Percentiles rank a stretch among this genome's conserved stretches.
Conservation (phyloP, 1,140 invertebrate species). For the Stratiolaelaps scimitus region DNA sequence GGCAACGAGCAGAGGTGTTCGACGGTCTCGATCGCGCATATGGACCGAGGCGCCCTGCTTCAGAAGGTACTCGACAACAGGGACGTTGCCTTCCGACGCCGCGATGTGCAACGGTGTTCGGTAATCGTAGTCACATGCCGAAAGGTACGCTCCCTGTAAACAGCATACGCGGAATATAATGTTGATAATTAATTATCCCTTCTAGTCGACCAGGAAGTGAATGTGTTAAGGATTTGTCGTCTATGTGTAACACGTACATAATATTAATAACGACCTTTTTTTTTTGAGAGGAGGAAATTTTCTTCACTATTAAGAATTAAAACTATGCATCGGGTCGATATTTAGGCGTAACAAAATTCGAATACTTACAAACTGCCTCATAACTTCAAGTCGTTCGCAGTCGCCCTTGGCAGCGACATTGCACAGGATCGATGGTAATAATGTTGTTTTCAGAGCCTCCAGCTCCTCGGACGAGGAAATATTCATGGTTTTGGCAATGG, state of each 20-base stretch:
- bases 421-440: constrained; percentile 64
- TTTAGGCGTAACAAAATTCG: background rate
- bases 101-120: constrained; percentile 70
- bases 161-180: no score
- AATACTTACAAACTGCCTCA: constrained; percentile 41
- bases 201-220: no score
- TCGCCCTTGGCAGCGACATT: constrained; percentile 56
- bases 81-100: constrained; percentile 53
- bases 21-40: constrained; percentile 49
- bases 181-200: no score
- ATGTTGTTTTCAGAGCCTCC: constrained; percentile 53
- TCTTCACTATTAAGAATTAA: background rate
- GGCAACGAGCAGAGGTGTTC: constrained; percentile 40
- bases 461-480: constrained; percentile 55
- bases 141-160: constrained; percentile 56
- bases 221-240: no score
- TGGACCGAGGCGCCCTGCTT: constrained; percentile 73
- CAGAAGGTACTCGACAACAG: constrained; percentile 59
- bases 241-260: background rate
- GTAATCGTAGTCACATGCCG: constrained; percentile 59
- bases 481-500: constrained; percentile 52
- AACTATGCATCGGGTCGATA: background rate
- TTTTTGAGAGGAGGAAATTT: background rate
- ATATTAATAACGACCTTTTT: background rate
- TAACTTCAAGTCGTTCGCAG: constrained; percentile 43